A percentile compares a stretch with the other conserved stretches of the same genome.
Evolutionary conservation across 2,888 invertebrate species (phyloP).

Genomic region (Smittia sp.): DNA sequence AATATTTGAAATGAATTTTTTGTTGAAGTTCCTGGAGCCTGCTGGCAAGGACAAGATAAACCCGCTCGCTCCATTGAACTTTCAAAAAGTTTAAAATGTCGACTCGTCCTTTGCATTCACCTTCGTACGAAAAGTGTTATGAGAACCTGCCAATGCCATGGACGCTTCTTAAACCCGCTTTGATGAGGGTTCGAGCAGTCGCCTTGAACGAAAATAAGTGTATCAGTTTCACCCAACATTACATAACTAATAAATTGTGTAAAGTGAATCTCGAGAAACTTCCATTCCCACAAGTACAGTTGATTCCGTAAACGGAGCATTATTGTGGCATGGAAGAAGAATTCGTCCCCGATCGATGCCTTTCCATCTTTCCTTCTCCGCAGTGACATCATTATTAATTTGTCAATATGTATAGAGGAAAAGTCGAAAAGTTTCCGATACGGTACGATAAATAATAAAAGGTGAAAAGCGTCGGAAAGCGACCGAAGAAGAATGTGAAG

Average conservation of each 20-base stretch:
- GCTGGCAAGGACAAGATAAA: no score
- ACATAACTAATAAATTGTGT: constrained; percentile 22
- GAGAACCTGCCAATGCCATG: not conserved
- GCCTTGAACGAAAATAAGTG: not conserved
- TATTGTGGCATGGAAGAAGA: no score
- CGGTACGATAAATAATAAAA: not conserved
- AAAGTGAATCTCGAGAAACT: not conserved
- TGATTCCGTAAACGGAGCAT: not conserved
- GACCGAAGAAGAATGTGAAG: not conserved
- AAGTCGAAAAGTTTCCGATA: not conserved
- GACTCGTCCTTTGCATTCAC: not conserved
- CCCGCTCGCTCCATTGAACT: no score
- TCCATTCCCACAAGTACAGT: not conserved
- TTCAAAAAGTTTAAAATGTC: not conserved
- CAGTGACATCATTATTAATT: constrained; percentile 8
- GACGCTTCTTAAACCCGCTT: not conserved
- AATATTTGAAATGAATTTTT: not conserved
- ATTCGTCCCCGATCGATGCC: not conserved
- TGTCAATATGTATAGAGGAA: not conserved
- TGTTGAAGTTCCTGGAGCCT: no score
- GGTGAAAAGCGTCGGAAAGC: not conserved
- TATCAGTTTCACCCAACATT: constrained; percentile 3
- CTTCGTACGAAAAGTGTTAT: not conserved
- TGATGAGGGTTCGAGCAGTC: not conserved
- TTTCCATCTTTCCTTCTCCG: not conserved